Conservation (phyloP, 2,888 invertebrate genomes). For the Dendrolimus pini region DNA sequence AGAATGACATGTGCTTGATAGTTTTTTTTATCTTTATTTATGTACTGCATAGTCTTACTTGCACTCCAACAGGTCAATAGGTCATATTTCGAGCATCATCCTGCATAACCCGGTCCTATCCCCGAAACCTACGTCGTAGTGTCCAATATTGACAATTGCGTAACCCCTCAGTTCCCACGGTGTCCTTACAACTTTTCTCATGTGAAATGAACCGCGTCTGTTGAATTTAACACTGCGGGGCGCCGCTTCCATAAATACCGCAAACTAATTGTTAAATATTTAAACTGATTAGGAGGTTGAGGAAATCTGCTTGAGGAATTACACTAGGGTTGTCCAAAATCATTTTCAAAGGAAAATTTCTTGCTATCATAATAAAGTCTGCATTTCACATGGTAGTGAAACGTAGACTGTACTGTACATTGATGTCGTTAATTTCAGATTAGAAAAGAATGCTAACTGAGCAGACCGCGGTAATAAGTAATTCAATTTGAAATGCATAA, state of each 20-base stretch:
- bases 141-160: slow-evolving; percentile 60
- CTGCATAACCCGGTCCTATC: not conserved
- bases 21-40: too few species aligned
- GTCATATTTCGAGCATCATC: not conserved
- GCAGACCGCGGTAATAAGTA: too few species aligned
- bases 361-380: too few species aligned
- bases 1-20: too few species aligned
- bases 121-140: not conserved
- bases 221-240: slow-evolving; percentile 53
- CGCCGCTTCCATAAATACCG: slow-evolving; percentile 46
- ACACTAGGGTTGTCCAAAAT: slow-evolving; percentile 6
- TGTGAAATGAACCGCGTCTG: slow-evolving; percentile 41
- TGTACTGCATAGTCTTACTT: too few species aligned
- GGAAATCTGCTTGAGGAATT: not conserved
- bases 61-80: too few species aligned
- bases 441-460: too few species aligned
- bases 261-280: slow-evolving; percentile 72
- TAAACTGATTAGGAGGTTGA: slow-evolving; percentile 38
- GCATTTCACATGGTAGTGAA: too few species aligned
- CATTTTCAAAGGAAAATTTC: too few species aligned
- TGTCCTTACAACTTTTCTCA: slow-evolving; percentile 65
- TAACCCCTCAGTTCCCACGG: slow-evolving; percentile 62
- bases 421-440: too few species aligned
- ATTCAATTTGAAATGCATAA: too few species aligned
- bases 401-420: too few species aligned